Base-by-base conservation (phyloP, 2,113 vertebrate species). In the Onychostruthus taczanowskii region DNA sequence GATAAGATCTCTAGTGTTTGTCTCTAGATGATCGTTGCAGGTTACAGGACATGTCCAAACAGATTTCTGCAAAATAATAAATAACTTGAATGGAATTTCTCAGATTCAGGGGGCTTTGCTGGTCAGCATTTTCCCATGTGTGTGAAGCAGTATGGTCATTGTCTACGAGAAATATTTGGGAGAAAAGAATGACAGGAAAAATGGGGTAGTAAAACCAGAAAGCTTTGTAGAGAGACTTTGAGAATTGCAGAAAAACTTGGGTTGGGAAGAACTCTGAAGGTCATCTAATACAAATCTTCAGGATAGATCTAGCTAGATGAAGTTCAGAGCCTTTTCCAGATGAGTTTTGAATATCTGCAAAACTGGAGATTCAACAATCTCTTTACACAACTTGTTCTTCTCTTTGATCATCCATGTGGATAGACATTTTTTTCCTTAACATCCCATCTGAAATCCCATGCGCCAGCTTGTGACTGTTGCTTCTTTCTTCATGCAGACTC, bases 31-130 rank as follows among this genome's bases (percentile, higher is more conserved):
- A 22, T 63, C 11, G 0, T 47, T 88, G 28, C 21, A 50, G 37
- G 46, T 43, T 55, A n/a, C 14, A 93, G 75, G 53, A 76, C 17
- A 13, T 28, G 35, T 82, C 56, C 23, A 13, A 92, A 87, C 21
- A 41, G 50, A 53, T 75, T 86, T 86, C 67, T 88, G 52, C 20
- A 80, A 64, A 70, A 61, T 87, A 94, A 87, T 77, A 87, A 87
- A 66, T 55, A 74, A 49, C 35, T 59, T 95, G 59, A 92, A 84
- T 85, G 50, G 67, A 66, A 22, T 96, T 96, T 89, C 93, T 97
- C 70, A 64, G 66, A 69, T 90, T 82, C 56, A 59, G 43, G 35
- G 20, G 55, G 43, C 84, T 77, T 93, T 84, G 53, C 11, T 88
- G 37, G 10, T 70, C 43, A 84, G 23, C 6, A 21, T 78, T 93